phyloP scores from a whole-genome alignment of 2,113 vertebrate species.

The Rhegmatorhina hoffmannsi region DNA sequence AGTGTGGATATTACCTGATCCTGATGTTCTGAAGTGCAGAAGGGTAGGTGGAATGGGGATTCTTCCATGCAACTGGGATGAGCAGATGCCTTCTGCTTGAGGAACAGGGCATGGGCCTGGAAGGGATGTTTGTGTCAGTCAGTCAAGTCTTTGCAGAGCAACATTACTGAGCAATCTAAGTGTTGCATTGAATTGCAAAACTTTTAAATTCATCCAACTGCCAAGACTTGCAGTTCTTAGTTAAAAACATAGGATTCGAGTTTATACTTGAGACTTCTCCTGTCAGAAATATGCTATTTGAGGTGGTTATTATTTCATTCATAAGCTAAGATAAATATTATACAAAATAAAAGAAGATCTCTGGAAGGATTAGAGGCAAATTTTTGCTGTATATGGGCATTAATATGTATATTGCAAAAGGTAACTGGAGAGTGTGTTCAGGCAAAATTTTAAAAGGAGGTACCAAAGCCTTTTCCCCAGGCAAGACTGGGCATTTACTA shows the following conservation, averaged over 20 bases:
- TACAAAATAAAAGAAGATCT: background rate
- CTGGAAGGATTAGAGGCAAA: background rate
- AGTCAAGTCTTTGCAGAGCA: background rate
- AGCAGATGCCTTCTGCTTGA: background rate
- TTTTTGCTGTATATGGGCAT: background rate
- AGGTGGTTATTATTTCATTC: background rate
- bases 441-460: background rate
- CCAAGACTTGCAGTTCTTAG: background rate
- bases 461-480: background rate
- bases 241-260: background rate
- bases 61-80: background rate
- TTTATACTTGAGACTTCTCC: background rate
- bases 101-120: background rate
- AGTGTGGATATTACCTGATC: background rate
- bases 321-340: background rate
- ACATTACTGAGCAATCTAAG: background rate
- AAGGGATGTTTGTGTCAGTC: background rate
- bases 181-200: background rate
- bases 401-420: background rate
- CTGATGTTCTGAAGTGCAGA: background rate
- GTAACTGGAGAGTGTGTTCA: background rate
- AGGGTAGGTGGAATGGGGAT: background rate
- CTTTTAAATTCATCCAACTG: background rate
- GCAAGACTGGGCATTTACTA: background rate
- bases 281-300: background rate